Conservation (phyloP, 2,888 invertebrate species). For the Clanis bilineata region DNA sequence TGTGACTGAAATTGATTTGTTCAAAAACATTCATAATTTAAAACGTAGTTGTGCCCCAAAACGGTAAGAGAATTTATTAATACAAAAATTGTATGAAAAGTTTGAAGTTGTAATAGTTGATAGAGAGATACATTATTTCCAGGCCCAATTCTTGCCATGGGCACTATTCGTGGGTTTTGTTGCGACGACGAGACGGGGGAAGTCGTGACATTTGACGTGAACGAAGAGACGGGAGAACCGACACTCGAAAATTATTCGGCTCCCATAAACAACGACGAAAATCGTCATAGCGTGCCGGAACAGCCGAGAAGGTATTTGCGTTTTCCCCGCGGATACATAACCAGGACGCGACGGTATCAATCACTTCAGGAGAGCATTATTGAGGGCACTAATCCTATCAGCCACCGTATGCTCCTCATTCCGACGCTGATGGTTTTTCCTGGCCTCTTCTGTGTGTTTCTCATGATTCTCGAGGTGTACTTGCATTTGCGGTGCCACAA, state of each 20-base stretch:
- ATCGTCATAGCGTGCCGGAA: constrained; percentile 15
- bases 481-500: constrained; percentile 87
- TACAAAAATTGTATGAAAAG: too few relatives aligned
- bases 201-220: constrained; percentile 60
- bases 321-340: constrained; percentile 55
- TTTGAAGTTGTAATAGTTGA: background rate
- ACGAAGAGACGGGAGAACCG: constrained; percentile 80
- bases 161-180: constrained; percentile 44
- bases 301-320: constrained; percentile 36
- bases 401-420: constrained; percentile 80
- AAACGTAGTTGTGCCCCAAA: too few relatives aligned
- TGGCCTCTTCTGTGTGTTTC: constrained; percentile 71
- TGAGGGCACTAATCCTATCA: constrained; percentile 63
- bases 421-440: constrained; percentile 83
- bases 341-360: constrained; percentile 60
- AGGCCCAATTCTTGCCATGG: constrained; percentile 28
- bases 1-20: too few relatives aligned
- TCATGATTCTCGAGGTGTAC: constrained; percentile 82
- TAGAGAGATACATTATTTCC: background rate
- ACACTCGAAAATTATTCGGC: constrained; percentile 25
- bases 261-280: constrained; percentile 17
- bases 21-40: too few relatives aligned
- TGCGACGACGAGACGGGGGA: constrained; percentile 81
- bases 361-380: constrained; percentile 61
- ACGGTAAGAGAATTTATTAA: background rate